Conservation (phyloP, 2,797 vertebrate genomes). For the Myotis planiceps region DNA sequence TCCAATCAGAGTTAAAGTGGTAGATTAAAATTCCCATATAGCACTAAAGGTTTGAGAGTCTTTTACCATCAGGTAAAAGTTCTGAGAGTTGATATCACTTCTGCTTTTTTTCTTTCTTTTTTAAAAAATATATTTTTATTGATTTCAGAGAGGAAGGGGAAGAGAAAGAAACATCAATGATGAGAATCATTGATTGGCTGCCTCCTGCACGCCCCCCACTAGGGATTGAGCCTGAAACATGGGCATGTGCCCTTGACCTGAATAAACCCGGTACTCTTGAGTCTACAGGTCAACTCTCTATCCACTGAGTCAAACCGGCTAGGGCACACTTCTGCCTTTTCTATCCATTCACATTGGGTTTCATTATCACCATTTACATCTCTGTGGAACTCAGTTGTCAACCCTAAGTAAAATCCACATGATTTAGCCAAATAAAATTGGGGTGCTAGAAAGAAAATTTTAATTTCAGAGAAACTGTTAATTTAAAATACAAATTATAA, state of each 20-base stretch:
- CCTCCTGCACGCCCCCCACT: no score
- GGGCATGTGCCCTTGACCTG: no score
- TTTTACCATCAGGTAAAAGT: neutral
- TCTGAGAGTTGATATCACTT: neutral
- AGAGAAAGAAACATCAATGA: no score
- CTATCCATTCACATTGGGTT: neutral
- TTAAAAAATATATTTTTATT: no score
- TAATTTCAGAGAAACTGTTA: neutral
- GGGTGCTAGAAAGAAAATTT: neutral
- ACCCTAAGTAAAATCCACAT: neutral
- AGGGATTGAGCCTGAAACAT: no score
- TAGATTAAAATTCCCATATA: neutral
- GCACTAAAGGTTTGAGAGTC: neutral
- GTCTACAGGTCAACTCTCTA: no score
- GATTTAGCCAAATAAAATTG: neutral
- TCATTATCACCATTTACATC: neutral
- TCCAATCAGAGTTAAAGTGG: neutral
- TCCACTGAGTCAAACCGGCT: no score
- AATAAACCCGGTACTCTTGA: no score
- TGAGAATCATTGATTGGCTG: no score
- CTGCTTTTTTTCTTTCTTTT: neutral
- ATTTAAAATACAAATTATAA: neutral
- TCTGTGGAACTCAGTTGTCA: neutral
- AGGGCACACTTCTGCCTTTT: neutral
- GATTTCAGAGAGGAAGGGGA: no score